Conservation (phyloP, 2,113 vertebrate species). For the Mesitornis unicolor region DNA sequence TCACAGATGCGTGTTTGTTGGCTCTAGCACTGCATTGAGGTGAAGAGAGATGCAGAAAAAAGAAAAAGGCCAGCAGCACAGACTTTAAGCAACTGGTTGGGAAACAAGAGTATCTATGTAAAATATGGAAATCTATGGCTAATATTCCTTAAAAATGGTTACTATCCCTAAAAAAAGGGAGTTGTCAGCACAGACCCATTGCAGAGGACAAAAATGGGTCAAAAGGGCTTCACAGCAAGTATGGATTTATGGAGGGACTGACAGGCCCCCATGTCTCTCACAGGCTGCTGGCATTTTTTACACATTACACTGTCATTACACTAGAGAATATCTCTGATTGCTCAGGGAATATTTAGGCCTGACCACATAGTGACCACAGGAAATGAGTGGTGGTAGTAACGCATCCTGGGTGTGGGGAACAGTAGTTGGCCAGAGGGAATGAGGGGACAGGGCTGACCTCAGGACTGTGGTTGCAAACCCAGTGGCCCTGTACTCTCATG, state of each 20-base stretch:
- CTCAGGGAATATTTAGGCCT: not conserved
- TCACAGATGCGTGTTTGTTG: not conserved
- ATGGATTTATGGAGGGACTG: not conserved
- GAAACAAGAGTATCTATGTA: not conserved
- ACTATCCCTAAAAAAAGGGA: not conserved
- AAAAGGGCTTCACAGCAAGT: not conserved
- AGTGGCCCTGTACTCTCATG: not conserved
- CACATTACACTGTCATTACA: rapidly evolving
- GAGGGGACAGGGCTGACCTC: not conserved
- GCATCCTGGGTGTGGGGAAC: not conserved
- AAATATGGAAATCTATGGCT: not conserved
- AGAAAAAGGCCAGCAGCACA: not conserved
- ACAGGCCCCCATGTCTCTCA: not conserved
- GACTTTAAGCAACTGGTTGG: not conserved
- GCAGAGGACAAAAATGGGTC: not conserved
- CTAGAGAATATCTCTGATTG: not conserved
- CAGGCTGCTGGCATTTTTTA: not conserved
- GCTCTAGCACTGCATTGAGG: not conserved
- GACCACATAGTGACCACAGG: not conserved
- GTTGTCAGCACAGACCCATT: not conserved
- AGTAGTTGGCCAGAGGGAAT: not conserved
- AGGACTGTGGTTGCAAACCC: not conserved
- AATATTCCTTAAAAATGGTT: not conserved
- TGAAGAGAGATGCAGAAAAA: not conserved
- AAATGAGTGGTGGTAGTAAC: too few species aligned